A percentile compares a stretch with the other conserved stretches of the same genome.
These are phyloP conservation scores for Aporophyla nigra DNA, from an alignment of 2,888 invertebrate genomes.

Conservation along the genomic window DNA sequence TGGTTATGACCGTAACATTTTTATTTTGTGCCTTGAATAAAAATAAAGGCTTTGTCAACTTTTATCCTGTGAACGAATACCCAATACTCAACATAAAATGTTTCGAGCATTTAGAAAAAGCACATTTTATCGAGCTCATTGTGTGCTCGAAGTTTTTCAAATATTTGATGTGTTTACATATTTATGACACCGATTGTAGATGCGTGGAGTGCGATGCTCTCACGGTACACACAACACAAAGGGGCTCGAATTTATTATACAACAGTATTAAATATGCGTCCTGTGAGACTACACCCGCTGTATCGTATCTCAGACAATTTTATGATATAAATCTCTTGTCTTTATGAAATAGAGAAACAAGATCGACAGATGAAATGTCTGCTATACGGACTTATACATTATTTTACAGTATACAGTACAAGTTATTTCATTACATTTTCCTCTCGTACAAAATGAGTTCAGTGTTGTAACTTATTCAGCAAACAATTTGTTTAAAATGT, in stretches of 20 bases:
- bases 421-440: slow-evolving; percentile 15
- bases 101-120: slow-evolving; percentile 39
- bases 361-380: slow-evolving; percentile 20
- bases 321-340: slow-evolving; percentile 36
- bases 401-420: neutral
- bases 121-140: slow-evolving; percentile 37
- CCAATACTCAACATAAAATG: slow-evolving; percentile 15
- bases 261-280: slow-evolving; percentile 52
- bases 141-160: slow-evolving; percentile 30
- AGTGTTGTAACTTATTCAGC: slow-evolving; percentile 16
- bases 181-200: slow-evolving; percentile 56
- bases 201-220: slow-evolving; percentile 38
- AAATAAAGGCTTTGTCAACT: neutral
- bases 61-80: slow-evolving; percentile 4
- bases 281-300: slow-evolving; percentile 29
- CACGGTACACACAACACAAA: slow-evolving; percentile 42
- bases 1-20: slow-evolving; percentile 9
- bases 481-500: neutral
- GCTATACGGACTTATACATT: neutral
- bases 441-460: neutral
- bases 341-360: slow-evolving; percentile 22
- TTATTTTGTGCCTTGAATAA: neutral
- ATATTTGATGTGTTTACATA: slow-evolving; percentile 54
- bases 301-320: slow-evolving; percentile 43
- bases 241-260: slow-evolving; percentile 57